phyloP scores from a whole-genome alignment of 2,113 vertebrate species.

The Aleadryas rufinucha region DNA sequence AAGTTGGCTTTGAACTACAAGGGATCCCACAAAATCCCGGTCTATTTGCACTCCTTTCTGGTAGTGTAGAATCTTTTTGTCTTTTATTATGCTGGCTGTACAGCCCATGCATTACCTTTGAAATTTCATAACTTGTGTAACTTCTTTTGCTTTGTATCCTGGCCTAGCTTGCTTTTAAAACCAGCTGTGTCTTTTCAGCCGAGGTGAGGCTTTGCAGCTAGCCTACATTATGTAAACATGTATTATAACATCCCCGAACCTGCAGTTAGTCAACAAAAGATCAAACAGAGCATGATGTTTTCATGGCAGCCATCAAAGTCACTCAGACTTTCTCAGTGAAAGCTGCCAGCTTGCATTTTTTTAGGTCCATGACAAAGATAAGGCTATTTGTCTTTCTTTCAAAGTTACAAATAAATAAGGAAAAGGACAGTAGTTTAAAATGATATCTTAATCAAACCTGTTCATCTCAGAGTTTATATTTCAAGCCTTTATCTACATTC shows the following conservation, averaged over 20 bases:
- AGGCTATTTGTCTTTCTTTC: slow-evolving; percentile 5
- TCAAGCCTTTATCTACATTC: slow-evolving; percentile 53
- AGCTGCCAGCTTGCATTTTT: background rate
- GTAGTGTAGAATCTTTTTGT: background rate
- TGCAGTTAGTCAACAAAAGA: slow-evolving; percentile 57
- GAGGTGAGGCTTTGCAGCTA: background rate
- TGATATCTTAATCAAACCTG: slow-evolving; percentile 34
- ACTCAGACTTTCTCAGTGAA: background rate
- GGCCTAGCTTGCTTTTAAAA: background rate
- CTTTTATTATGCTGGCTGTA: background rate
- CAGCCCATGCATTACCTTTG: background rate
- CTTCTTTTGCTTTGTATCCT: background rate
- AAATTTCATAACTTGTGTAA: background rate
- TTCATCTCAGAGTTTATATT: slow-evolving; percentile 50
- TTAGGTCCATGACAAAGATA: background rate
- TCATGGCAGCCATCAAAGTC: slow-evolving; percentile 58
- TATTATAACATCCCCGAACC: slow-evolving; percentile 19
- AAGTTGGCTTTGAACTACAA: background rate
- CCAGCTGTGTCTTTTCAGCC: slow-evolving; percentile 28
- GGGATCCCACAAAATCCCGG: background rate
- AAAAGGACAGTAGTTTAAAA: slow-evolving; percentile 32
- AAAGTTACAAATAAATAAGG: slow-evolving; percentile 35
- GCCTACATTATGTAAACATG: slow-evolving; percentile 16
- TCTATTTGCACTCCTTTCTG: background rate
- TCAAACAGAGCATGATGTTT: slow-evolving; percentile 37